Conservation (phyloP, 2,113 vertebrate species). For the Solea senegalensis region DNA sequence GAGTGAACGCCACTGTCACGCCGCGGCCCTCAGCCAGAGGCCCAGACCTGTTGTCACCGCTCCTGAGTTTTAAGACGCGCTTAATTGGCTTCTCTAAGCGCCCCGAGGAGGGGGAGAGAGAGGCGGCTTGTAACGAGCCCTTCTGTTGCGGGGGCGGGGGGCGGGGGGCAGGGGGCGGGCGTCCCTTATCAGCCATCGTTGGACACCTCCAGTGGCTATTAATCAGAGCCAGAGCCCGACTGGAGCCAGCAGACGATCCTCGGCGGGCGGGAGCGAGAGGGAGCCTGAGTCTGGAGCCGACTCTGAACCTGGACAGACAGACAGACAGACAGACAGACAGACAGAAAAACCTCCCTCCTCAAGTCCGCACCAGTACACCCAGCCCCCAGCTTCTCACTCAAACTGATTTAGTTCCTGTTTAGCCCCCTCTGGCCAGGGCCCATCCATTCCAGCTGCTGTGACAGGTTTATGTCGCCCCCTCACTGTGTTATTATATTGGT, state of each 20-base stretch:
- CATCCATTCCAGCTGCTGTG: constrained; percentile 86
- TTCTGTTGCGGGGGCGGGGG: constrained; percentile 50
- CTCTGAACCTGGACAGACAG: constrained; percentile 82
- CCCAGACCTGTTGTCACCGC: constrained; percentile 74
- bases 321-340: constrained; percentile 86
- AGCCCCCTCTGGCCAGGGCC: constrained; percentile 78
- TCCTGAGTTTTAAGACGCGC: constrained; percentile 72
- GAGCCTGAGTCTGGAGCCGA: constrained; percentile 73
- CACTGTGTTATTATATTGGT: constrained; percentile 88
- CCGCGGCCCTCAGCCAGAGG: constrained; percentile 51
- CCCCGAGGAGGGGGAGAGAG: constrained; percentile 56
- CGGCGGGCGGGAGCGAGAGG: constrained; percentile 71
- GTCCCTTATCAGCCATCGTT: constrained; percentile 89
- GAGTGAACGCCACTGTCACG: constrained; percentile 53
- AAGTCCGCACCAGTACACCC: constrained; percentile 45
- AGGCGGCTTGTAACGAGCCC: constrained; percentile 68
- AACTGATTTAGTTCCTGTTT: constrained; percentile 88
- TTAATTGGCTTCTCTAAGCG: constrained; percentile 75
- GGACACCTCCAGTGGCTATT: constrained; percentile 93
- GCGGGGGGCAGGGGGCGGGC: constrained; percentile 43
- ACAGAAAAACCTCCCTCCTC: constrained; percentile 70
- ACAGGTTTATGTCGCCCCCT: constrained; percentile 89
- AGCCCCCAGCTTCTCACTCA: constrained; percentile 81
- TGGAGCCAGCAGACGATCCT: constrained; percentile 87
- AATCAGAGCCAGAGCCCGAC: constrained; percentile 89